Conservation (phyloP, 1,140 invertebrate species). For the Popillia japonica region DNA sequence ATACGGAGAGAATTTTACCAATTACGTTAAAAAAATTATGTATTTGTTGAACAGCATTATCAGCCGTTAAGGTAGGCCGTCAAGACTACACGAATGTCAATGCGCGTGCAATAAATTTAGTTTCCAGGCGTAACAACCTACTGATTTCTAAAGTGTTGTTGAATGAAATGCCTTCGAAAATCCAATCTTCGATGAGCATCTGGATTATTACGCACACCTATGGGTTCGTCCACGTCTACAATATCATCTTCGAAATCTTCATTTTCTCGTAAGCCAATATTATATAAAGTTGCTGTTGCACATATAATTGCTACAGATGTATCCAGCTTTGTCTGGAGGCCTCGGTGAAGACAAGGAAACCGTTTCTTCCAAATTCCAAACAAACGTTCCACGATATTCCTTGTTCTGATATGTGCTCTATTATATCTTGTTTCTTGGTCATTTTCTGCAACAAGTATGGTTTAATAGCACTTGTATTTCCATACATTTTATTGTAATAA, state of each 20-base stretch:
- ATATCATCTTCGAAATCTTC: constrained; percentile 2
- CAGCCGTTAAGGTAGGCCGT: too few species aligned
- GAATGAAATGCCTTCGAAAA: constrained; percentile 22
- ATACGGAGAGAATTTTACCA: too few species aligned
- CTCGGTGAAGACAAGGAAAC: constrained; percentile 38
- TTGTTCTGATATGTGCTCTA: constrained; percentile 11
- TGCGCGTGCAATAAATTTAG: too few species aligned
- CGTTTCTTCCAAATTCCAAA: constrained; percentile 39
- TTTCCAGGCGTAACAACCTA: too few species aligned
- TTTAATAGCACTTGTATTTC: neutral
- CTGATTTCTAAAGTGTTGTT: too few species aligned
- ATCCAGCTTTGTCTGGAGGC: constrained; percentile 22
- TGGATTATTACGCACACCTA: neutral
- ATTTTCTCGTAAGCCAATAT: neutral
- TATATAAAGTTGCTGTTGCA: neutral
- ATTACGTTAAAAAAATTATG: too few species aligned
- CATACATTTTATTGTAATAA: neutral
- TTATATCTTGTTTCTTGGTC: constrained; percentile 36
- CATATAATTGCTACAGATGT: neutral
- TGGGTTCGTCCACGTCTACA: neutral
- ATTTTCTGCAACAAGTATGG: constrained; percentile 11
- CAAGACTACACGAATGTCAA: too few species aligned
- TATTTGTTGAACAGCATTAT: too few species aligned
- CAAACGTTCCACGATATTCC: constrained; percentile 41
- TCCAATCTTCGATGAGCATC: constrained; percentile 10